phyloP scores from a whole-genome alignment of 2,113 vertebrate genomes.

The Helogale parvula region DNA sequence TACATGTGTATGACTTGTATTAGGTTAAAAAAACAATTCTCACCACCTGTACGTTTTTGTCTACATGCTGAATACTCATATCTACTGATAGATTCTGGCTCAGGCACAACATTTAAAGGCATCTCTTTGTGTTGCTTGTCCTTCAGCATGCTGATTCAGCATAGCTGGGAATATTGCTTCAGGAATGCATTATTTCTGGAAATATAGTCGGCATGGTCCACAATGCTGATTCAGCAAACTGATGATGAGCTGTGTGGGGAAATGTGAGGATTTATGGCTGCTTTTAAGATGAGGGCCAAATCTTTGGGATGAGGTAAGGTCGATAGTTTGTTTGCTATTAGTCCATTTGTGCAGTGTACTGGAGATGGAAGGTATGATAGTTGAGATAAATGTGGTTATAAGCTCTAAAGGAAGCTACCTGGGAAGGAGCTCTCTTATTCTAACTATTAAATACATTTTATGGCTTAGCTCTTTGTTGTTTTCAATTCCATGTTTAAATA shows the following conservation, averaged over 20 bases:
- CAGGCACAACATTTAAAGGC: neutral
- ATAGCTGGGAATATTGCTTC: slow-evolving; percentile 37
- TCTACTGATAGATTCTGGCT: neutral
- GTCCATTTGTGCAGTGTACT: slow-evolving; percentile 12
- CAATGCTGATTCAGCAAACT: slow-evolving; percentile 72
- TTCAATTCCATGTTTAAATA: slow-evolving; percentile 44
- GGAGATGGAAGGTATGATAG: neutral
- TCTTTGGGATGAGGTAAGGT: slow-evolving; percentile 65
- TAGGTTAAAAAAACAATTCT: neutral
- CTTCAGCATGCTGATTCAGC: slow-evolving; percentile 66
- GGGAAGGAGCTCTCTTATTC: neutral
- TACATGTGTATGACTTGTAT: neutral
- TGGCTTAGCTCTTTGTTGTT: slow-evolving; percentile 15
- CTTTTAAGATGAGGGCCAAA: slow-evolving; percentile 75
- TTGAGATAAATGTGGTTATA: slow-evolving; percentile 41
- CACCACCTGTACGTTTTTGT: neutral
- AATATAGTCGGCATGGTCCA: slow-evolving; percentile 29
- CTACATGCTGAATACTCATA: neutral
- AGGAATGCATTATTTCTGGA: slow-evolving; percentile 70
- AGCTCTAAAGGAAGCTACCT: neutral
- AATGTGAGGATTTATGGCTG: slow-evolving; percentile 70
- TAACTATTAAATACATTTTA: slow-evolving; percentile 34
- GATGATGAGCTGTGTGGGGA: slow-evolving; percentile 50
- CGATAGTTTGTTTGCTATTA: slow-evolving; percentile 54
- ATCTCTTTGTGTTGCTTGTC: slow-evolving; percentile 5